phyloP scores from a whole-genome alignment of 2,888 invertebrate species.

The Ptilodon capucinus region DNA sequence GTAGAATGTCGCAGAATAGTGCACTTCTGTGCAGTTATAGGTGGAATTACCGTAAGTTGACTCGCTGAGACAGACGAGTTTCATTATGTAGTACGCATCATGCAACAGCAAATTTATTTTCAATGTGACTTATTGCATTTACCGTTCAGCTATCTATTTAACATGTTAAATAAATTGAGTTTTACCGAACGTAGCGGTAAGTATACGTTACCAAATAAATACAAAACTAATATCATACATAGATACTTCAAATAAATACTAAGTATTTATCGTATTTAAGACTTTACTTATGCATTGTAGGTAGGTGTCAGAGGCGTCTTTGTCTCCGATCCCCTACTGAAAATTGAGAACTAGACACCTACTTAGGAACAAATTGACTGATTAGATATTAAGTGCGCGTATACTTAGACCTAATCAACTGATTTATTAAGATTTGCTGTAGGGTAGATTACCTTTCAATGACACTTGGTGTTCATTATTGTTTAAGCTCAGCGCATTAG shows the following conservation, averaged over 20 bases:
- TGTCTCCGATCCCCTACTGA: no score
- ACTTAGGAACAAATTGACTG: no score
- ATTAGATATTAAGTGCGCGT: neutral
- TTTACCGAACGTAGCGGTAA: slow-evolving; percentile 39
- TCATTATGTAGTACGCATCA: slow-evolving; percentile 30
- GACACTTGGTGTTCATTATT: neutral
- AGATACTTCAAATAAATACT: no score
- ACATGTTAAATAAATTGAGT: slow-evolving; percentile 50
- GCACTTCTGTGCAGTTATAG: slow-evolving; percentile 26
- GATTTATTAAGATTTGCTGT: neutral
- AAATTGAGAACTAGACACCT: no score
- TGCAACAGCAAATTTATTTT: slow-evolving; percentile 38
- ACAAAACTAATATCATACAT: neutral
- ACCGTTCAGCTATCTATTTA: slow-evolving; percentile 50
- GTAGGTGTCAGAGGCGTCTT: no score
- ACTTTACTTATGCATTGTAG: no score
- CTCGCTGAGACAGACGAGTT: slow-evolving; percentile 33
- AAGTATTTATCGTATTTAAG: no score
- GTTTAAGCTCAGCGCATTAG: slow-evolving; percentile 1
- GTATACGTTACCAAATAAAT: no score
- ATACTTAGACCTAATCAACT: no score
- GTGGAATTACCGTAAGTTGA: slow-evolving; percentile 29
- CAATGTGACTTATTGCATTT: slow-evolving; percentile 52
- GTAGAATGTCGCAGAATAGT: slow-evolving; percentile 14
- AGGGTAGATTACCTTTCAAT: neutral